These are phyloP conservation scores for Microtus richardsoni DNA, from an alignment of 2,113 vertebrate species.

Conservation along the genomic window DNA sequence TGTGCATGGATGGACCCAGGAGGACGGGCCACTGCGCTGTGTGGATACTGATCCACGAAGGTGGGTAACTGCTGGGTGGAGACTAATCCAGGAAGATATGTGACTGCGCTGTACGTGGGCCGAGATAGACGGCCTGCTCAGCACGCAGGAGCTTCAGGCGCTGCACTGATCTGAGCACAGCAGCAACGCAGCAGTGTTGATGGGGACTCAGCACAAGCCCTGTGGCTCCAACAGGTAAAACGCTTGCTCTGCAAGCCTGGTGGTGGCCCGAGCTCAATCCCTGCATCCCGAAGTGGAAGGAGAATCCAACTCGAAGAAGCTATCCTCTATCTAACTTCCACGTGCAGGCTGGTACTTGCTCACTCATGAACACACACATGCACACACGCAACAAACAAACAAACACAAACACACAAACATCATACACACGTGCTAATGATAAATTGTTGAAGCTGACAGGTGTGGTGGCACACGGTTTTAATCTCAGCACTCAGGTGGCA, in stretches of 20 bases:
- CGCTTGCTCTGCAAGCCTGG: neutral
- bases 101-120: neutral
- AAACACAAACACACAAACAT: neutral
- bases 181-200: neutral
- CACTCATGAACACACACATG: neutral
- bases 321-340: neutral
- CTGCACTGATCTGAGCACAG: neutral
- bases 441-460: neutral
- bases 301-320: neutral
- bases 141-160: neutral
- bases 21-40: too few species aligned
- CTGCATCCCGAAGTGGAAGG: neutral
- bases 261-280: neutral
- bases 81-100: too few species aligned
- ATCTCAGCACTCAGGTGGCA: neutral
- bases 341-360: neutral
- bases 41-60: too few species aligned
- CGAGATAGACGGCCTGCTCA: neutral
- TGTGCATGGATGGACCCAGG: too few species aligned
- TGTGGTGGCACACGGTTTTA: neutral
- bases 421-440: neutral
- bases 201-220: neutral
- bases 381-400: too few species aligned
- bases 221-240: neutral
- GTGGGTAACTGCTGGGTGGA: too few species aligned